Base-by-base conservation (phyloP, 1,140 invertebrate species). In the Camponotus pennsylvanicus region DNA sequence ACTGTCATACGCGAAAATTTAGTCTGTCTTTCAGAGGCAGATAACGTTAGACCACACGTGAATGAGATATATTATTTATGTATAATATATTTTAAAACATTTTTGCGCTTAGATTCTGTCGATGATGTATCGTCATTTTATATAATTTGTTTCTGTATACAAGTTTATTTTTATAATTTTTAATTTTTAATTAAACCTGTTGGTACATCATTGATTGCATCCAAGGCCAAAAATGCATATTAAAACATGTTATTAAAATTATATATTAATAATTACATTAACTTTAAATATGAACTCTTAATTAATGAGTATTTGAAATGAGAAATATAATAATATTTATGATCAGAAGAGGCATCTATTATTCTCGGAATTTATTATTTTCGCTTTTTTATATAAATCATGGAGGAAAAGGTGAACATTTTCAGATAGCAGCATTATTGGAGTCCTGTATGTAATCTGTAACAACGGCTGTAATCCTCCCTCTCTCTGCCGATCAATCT, bases 391-490 rank as follows among this genome's bases (percentile, higher is more conserved):
- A 76, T 73, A 75, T 32, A 75, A 32, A 83, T 61, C 49, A 83
- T 70, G 40, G 69, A 37, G 55, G 37, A 61, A 27, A 59, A 71
- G 40, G 27, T 73, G 61, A 82, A 40, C 40, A 40, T 59, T 83
- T 45, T 70, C 69, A 83, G 79, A 75, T 70, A 83, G 73, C 69
- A 55, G 79, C 73, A 59, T 75, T 70, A 73, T 83, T 40, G 69
- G 40, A n/a, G 55, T 40, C 40, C 59, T 83, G 69, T 83, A 57
- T n/a, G n/a, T 83, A 75, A 83, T 83, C 69, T 73, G 79, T 83
- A 83, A 83, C 69, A 70, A 75, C 79, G 79, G 79, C 69, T 83
- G 69, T 75, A 83, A 83, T 83, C 79, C 75, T 52, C 55, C 13
- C 27, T 18, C 69, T 69, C 40, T n/a, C 27, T 18, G 69, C 79